A percentile compares a stretch with the other conserved stretches of the same genome.
These are phyloP conservation scores for Cydia strobilella DNA, from an alignment of 1,140 invertebrate species.

Conservation along the genomic window DNA sequence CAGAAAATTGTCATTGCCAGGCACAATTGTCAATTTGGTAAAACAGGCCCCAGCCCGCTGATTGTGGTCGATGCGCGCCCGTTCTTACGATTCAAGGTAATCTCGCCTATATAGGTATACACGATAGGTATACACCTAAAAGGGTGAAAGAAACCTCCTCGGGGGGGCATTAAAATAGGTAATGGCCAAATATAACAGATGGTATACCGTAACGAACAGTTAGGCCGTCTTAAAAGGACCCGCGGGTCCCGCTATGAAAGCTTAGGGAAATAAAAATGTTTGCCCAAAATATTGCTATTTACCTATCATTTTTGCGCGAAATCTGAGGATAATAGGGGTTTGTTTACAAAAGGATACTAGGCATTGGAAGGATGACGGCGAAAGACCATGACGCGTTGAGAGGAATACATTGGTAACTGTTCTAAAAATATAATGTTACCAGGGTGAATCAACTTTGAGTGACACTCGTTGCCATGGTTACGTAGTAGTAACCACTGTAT, in stretches of 20 bases:
- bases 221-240: constrained; percentile 64
- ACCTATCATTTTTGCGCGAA: constrained; percentile 73
- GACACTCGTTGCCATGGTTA: too few species aligned
- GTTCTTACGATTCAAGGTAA: background rate
- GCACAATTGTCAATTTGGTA: too few species aligned
- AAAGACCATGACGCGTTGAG: constrained; percentile 32
- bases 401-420: background rate
- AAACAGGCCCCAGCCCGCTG: background rate
- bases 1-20: too few species aligned
- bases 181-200: constrained; percentile 77
- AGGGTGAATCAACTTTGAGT: too few species aligned
- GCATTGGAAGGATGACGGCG: constrained; percentile 43
- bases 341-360: constrained; percentile 51
- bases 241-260: constrained; percentile 63
- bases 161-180: constrained; percentile 74
- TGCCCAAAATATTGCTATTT: constrained; percentile 77
- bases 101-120: background rate
- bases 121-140: too few species aligned
- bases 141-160: constrained; percentile 60
- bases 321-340: constrained; percentile 65
- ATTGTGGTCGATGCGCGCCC: background rate
- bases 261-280: constrained; percentile 73
- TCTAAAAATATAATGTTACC: too few species aligned
- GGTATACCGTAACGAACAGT: constrained; percentile 73
- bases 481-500: too few species aligned